Evolutionary conservation across 2,113 vertebrate genomes (phyloP).

Genomic region (Apaloderma vittatum): DNA sequence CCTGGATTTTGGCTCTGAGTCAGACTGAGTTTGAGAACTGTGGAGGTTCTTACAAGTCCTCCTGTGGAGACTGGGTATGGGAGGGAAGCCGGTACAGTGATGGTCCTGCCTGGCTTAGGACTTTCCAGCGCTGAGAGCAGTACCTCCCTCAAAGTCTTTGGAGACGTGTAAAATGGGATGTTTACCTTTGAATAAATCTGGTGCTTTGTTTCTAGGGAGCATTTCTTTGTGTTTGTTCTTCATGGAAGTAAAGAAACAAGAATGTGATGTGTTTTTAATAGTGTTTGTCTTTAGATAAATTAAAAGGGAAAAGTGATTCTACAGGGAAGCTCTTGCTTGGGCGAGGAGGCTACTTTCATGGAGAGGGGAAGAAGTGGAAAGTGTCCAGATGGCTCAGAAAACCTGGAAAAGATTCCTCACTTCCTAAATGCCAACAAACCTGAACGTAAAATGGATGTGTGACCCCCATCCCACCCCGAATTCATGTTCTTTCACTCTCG

Average conservation of each 20-base stretch:
- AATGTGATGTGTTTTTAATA: neutral
- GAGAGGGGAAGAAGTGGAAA: neutral
- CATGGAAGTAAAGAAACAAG: neutral
- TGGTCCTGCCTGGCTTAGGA: neutral
- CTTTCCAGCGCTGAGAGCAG: neutral
- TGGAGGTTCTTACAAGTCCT: neutral
- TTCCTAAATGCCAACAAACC: neutral
- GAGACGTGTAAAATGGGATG: neutral
- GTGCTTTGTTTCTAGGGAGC: neutral
- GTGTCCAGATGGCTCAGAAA: neutral
- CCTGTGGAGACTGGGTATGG: neutral
- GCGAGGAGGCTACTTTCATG: neutral
- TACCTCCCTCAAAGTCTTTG: neutral
- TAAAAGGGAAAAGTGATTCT: neutral
- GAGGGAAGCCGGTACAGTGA: neutral
- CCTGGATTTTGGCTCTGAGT: neutral
- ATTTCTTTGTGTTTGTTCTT: conserved; percentile 3
- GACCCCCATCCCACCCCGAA: neutral
- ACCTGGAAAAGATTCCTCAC: neutral
- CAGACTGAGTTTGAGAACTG: neutral
- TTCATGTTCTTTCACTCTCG: neutral
- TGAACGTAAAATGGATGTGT: neutral
- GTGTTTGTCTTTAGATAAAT: neutral
- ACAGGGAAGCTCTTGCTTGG: neutral
- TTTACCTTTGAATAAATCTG: neutral